Percentiles rank a stretch among this genome's conserved stretches.
Evolutionary conservation across 2,888 invertebrate genomes (phyloP).

Genomic region (Metacarcinus magister): DNA sequence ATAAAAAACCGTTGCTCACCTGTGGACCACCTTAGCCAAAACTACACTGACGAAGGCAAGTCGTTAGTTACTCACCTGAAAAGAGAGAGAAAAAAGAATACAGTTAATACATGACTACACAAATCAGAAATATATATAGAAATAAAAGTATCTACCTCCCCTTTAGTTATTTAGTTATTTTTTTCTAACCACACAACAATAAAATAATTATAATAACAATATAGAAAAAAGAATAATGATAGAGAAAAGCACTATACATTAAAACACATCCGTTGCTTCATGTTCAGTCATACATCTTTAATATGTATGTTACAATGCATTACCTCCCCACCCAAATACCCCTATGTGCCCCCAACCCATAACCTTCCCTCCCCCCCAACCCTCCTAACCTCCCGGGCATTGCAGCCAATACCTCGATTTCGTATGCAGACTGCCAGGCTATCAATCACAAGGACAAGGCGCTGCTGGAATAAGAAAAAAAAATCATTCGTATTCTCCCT

Average conservation of each 20-base stretch:
- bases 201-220: too few species aligned
- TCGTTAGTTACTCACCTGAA: not conserved
- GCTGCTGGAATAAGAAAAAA: not conserved
- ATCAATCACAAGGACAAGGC: constrained; percentile 3
- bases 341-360: not conserved
- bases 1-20: not conserved
- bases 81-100: too few species aligned
- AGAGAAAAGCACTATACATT: not conserved
- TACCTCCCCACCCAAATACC: not conserved
- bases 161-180: too few species aligned
- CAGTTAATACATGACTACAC: not conserved
- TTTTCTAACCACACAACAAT: too few species aligned
- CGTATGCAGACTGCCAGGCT: not conserved
- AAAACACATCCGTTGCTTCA: not conserved
- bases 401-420: constrained; percentile 21
- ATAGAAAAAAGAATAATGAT: not conserved
- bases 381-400: not conserved
- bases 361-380: not conserved
- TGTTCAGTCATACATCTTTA: not conserved
- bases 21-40: not conserved
- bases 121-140: not conserved
- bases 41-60: not conserved
- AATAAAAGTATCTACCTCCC: not conserved
- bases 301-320: not conserved
- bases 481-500: not conserved